phyloP scores from a whole-genome alignment of 2,797 vertebrate species.

The Leucoraja ocellata region DNA sequence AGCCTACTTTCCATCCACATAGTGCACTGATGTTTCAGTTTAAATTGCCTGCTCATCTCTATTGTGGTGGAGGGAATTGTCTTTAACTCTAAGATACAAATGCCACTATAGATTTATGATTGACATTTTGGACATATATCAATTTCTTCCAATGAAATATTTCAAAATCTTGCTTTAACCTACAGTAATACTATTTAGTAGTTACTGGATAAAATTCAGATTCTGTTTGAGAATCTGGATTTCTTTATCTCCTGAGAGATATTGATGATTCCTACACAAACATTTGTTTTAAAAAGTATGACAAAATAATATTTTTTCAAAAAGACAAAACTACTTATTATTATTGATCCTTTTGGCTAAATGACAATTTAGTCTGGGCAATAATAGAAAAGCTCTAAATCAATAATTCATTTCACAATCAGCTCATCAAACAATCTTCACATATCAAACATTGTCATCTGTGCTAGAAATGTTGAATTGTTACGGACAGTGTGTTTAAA shows the following conservation, averaged over 20 bases:
- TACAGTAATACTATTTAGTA: background rate
- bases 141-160: background rate
- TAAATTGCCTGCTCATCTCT: background rate
- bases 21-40: background rate
- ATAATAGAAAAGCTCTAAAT: background rate
- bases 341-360: background rate
- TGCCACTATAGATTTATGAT: background rate
- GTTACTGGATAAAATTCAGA: background rate
- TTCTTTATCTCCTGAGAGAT: background rate
- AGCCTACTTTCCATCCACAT: background rate
- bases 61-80: background rate
- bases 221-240: background rate
- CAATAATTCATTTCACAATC: slow-evolving; percentile 30
- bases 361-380: slow-evolving; percentile 19
- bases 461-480: background rate
- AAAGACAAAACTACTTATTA: background rate
- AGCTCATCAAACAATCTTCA: slow-evolving; percentile 23
- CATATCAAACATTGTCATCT: slow-evolving; percentile 1
- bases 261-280: background rate
- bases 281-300: slow-evolving; percentile 6
- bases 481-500: background rate
- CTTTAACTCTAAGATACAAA: background rate
- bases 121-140: background rate
- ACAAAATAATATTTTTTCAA: slow-evolving; percentile 27
- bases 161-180: background rate